Percentiles rank a stretch among this genome's conserved stretches.
Evolutionary conservation across 2,888 invertebrate genomes (phyloP).

Genomic region (Microctonus brassicae): DNA sequence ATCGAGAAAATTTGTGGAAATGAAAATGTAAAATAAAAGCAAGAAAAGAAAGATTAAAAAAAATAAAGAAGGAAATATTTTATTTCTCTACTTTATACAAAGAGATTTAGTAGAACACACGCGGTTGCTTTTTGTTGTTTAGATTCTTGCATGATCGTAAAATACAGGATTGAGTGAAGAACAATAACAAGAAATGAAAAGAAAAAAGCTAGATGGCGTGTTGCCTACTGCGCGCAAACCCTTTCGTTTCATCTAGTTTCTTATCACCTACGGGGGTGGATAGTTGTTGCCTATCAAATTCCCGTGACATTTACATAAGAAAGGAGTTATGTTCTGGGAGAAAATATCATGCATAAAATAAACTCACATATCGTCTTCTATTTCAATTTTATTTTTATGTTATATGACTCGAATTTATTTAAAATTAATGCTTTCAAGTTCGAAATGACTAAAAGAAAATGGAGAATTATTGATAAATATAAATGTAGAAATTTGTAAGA

Average conservation of each 20-base stretch:
- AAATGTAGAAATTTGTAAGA: no score
- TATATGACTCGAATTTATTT: background rate
- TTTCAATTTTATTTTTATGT: background rate
- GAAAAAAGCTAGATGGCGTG: no score
- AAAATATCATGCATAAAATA: background rate
- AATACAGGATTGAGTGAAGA: background rate
- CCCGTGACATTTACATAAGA: slow-evolving; percentile 17
- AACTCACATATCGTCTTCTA: background rate
- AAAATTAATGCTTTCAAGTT: no score
- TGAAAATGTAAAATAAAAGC: background rate
- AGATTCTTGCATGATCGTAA: slow-evolving; percentile 19
- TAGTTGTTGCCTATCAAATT: background rate
- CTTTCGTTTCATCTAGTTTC: no score
- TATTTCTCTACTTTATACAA: background rate
- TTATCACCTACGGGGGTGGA: slow-evolving; percentile 15
- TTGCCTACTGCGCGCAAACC: no score
- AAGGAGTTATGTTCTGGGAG: slow-evolving; percentile 7
- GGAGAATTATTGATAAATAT: no score
- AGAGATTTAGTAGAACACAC: no score
- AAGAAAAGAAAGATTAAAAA: background rate
- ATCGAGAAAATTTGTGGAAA: no score
- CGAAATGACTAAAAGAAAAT: no score
- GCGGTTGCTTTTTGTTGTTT: background rate
- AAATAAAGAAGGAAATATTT: background rate
- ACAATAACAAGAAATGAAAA: no score